A percentile compares a stretch with the other conserved stretches of the same genome.
These are phyloP conservation scores for Paramisgurnus dabryanus DNA, from an alignment of 2,113 vertebrate species.

Conservation along the genomic window DNA sequence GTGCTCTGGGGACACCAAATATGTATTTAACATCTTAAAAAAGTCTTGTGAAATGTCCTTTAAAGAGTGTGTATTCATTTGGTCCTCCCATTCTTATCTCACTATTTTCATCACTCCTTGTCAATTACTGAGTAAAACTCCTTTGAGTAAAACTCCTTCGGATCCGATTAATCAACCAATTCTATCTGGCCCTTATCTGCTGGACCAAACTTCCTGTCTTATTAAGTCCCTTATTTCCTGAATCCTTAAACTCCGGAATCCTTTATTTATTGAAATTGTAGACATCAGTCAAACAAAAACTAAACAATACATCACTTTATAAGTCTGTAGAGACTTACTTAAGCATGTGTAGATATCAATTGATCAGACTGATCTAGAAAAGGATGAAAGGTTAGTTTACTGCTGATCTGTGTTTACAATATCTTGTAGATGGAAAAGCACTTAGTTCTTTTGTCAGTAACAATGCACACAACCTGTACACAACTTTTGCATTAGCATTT, in stretches of 20 bases:
- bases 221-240: neutral
- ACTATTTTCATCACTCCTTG: constrained; percentile 38
- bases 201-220: neutral
- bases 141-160: constrained; percentile 18
- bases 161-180: constrained; percentile 55
- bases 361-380: neutral
- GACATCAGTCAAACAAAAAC: neutral
- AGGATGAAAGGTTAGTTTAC: neutral
- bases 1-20: no score
- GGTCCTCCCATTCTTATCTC: constrained; percentile 32
- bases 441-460: neutral
- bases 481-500: neutral
- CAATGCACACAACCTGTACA: neutral
- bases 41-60: no score
- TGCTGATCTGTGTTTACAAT: constrained; percentile 1
- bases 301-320: no score
- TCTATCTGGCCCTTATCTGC: constrained; percentile 26
- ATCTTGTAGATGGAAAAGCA: neutral
- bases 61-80: neutral
- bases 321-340: neutral
- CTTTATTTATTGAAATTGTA: constrained; percentile 20
- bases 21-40: no score
- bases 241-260: neutral
- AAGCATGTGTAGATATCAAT: constrained; percentile 37
- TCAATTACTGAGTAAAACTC: constrained; percentile 34